These are phyloP conservation scores for Argyra leucocephala DNA, from an alignment of 2,888 invertebrate species.

Conservation along the genomic window DNA sequence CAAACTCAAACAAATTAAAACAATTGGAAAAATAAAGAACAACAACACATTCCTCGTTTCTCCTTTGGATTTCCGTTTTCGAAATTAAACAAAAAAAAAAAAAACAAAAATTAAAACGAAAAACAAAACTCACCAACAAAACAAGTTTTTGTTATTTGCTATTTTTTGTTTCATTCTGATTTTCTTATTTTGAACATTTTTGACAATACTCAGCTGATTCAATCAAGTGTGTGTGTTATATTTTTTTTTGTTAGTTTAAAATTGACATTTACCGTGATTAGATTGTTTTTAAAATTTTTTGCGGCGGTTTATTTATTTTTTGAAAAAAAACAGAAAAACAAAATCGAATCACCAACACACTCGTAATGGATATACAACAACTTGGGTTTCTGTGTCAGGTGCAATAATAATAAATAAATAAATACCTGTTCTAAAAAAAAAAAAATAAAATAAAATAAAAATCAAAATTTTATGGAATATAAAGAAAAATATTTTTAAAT, in stretches of 20 bases:
- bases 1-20: neutral
- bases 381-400: constrained; percentile 2
- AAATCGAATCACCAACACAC: neutral
- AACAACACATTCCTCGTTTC: neutral
- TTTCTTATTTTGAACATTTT: neutral
- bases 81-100: neutral
- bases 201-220: neutral
- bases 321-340: neutral
- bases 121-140: neutral
- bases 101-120: neutral
- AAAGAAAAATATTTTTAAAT: too few relatives aligned
- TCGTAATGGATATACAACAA: neutral
- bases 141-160: neutral
- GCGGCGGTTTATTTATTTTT: neutral
- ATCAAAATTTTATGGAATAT: too few relatives aligned
- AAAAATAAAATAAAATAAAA: too few relatives aligned
- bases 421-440: too few relatives aligned
- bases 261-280: neutral
- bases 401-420: neutral
- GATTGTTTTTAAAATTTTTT: neutral
- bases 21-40: neutral
- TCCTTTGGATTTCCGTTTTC: constrained; percentile 1
- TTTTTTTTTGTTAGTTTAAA: neutral
- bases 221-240: neutral
- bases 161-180: too few relatives aligned